Evolutionary conservation across 2,797 vertebrate species (phyloP).

Genomic region (Buceros bicornis): DNA sequence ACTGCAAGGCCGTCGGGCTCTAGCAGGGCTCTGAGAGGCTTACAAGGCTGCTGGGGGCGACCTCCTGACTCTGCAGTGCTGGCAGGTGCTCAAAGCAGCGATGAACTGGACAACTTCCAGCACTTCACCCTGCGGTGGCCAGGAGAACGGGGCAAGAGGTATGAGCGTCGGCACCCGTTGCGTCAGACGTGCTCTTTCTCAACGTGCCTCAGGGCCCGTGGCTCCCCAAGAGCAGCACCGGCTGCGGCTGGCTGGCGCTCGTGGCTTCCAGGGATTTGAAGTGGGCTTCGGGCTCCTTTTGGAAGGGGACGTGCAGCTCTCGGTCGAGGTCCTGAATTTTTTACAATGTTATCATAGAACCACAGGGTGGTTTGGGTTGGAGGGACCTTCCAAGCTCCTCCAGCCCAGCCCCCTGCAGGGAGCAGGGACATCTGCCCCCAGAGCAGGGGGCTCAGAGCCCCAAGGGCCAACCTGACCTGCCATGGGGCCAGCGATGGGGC

Average conservation of each 20-base stretch:
- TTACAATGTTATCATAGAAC: no score
- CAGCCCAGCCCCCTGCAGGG: no score
- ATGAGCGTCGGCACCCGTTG: no score
- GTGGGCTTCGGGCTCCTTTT: not conserved
- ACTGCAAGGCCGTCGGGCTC: not conserved
- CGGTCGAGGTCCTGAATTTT: not conserved
- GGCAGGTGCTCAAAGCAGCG: not conserved
- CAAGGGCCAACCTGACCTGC: no score
- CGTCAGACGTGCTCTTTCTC: not conserved
- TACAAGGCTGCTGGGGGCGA: rapidly evolving
- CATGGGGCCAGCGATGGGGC: no score
- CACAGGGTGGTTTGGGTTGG: no score
- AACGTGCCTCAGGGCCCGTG: not conserved
- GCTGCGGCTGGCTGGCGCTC: rapidly evolving
- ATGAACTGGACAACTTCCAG: not conserved
- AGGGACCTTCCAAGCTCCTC: no score
- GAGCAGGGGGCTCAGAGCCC: no score
- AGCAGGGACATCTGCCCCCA: no score
- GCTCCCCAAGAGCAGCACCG: not conserved
- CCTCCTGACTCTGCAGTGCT: not conserved
- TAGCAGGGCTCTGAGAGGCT: not conserved
- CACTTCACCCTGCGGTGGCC: not conserved
- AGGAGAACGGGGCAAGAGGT: not conserved
- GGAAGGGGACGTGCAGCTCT: not conserved
- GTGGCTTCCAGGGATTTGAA: not conserved